Evolutionary conservation across 2,797 vertebrate species (phyloP).

Genomic region (Cryptoprocta ferox): DNA sequence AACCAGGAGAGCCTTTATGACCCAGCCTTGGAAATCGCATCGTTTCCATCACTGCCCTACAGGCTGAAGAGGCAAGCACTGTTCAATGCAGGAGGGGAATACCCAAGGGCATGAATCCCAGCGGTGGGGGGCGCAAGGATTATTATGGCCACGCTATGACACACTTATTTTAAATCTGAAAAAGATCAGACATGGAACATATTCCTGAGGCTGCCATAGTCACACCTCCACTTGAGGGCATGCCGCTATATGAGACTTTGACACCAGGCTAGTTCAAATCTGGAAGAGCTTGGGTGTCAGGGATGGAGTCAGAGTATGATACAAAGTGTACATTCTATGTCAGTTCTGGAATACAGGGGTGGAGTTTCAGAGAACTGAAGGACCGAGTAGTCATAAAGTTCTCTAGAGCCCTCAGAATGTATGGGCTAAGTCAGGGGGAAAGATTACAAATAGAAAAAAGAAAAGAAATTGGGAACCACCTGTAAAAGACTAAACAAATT

Average conservation of each 20-base stretch:
- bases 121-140: background rate
- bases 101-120: background rate
- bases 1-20: background rate
- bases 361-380: background rate
- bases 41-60: background rate
- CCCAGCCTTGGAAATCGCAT: background rate
- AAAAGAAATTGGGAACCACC: background rate
- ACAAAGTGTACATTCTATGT: background rate
- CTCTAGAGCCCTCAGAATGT: background rate
- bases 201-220: background rate
- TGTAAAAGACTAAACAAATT: background rate
- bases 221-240: background rate
- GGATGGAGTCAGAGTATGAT: background rate
- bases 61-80: background rate
- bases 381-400: background rate
- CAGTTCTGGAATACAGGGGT: background rate
- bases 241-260: background rate
- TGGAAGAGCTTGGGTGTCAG: background rate
- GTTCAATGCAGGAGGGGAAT: fast-evolving
- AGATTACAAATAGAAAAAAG: background rate
- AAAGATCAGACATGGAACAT: background rate
- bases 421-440: background rate
- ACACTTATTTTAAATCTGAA: background rate
- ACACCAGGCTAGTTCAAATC: background rate
- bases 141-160: no score